These are phyloP conservation scores for Addax nasomaculatus DNA, from an alignment of 2,113 vertebrate species.

Conservation along the genomic window DNA sequence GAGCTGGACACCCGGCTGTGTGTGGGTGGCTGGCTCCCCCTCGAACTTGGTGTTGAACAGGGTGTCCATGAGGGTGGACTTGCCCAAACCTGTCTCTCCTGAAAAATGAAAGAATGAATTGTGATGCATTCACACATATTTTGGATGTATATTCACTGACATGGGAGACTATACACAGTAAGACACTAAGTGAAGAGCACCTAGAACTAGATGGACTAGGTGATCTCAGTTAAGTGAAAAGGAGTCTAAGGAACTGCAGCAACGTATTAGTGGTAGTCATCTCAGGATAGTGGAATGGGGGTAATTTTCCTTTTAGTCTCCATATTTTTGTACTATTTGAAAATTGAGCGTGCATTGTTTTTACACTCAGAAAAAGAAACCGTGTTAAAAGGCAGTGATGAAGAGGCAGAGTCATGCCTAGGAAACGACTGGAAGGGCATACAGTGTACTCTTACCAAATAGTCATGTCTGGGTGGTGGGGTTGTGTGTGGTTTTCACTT, in stretches of 20 bases:
- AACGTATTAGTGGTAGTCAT: background rate
- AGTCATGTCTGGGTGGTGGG: background rate
- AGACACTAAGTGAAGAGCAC: background rate
- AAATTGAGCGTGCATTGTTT: background rate
- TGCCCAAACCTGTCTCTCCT: conserved; percentile 88
- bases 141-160: background rate
- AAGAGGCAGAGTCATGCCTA: background rate
- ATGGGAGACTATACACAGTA: background rate
- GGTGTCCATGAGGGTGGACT: conserved; percentile 98
- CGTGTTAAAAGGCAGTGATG: background rate
- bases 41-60: conserved; percentile 99
- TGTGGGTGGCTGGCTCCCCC: conserved; percentile 93
- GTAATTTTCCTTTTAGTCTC: background rate
- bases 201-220: background rate
- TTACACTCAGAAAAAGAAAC: conserved; percentile 13
- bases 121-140: background rate
- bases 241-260: background rate
- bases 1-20: conserved; percentile 94
- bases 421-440: background rate
- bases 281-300: background rate
- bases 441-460: background rate
- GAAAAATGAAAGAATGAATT: conserved; percentile 41
- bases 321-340: background rate
- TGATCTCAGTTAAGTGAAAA: background rate
- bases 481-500: background rate